Evolutionary conservation across 2,888 invertebrate genomes (phyloP).

Genomic region (Drosophila kambysellisi): DNA sequence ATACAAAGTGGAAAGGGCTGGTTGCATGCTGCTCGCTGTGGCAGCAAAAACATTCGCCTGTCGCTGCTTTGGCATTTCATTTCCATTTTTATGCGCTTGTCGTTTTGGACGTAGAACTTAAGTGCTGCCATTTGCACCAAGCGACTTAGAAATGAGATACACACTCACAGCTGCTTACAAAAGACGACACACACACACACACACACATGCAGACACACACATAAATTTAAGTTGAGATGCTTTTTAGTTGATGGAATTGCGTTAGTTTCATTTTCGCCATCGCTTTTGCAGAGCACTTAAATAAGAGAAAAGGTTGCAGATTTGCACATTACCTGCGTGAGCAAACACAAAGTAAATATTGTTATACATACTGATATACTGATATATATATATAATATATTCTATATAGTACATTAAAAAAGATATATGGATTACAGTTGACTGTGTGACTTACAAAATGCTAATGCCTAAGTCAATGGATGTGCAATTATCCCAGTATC

Average conservation of each 20-base stretch:
- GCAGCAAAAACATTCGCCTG: constrained; percentile 41
- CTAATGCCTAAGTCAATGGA: constrained; percentile 37
- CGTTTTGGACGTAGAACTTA: constrained; percentile 57
- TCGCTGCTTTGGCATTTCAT: constrained; percentile 71
- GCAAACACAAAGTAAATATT: constrained; percentile 20
- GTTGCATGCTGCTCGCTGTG: constrained; percentile 8
- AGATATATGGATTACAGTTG: neutral
- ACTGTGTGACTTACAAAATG: constrained; percentile 12
- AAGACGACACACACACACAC: constrained; percentile 6
- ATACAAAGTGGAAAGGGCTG: neutral
- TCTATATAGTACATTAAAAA: neutral
- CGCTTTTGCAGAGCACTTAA: constrained; percentile 56
- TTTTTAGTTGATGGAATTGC: constrained; percentile 79
- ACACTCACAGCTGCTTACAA: constrained; percentile 20
- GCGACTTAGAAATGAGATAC: constrained; percentile 69
- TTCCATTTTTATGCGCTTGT: constrained; percentile 80
- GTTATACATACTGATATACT: neutral
- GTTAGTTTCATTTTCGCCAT: constrained; percentile 57
- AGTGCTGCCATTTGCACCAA: constrained; percentile 79
- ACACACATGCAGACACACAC: constrained; percentile 27
- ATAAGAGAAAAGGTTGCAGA: constrained; percentile 51
- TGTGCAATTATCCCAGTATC: constrained; percentile 56
- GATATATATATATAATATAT: neutral
- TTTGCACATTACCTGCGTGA: constrained; percentile 37
- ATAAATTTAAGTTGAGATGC: constrained; percentile 58